Base-by-base conservation (phyloP, 2,888 invertebrate genomes). In the Xanthorhoe designata region DNA sequence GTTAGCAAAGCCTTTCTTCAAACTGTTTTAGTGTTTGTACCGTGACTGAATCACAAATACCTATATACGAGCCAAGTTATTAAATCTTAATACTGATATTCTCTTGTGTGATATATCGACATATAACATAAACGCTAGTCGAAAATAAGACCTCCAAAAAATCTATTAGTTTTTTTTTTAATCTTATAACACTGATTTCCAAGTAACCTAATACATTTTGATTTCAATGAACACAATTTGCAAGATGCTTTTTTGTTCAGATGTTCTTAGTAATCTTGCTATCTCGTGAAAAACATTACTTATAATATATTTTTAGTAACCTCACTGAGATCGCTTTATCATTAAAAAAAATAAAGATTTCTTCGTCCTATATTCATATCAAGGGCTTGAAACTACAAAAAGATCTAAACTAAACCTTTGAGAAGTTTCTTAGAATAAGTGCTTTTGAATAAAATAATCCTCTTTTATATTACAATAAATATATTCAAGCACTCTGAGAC, bases 401-500 rank as follows among this genome's bases (percentile, higher is more conserved):
- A 63, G 7, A 70, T 71, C 67, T 74, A 49, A 68, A 71, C 64
- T 71, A 59, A 61, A 55, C 24, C 24, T 24, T 24, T 24, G 51
- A 67, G 52, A 66, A 69, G 61, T 68, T 71, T 63, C 52, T 68
- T 53, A 59, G 59, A 58, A 18, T 68, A 52, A 53, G 60, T 60
- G 54, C 62, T 65, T 67, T 35, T 54, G 64, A 73, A 77, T 73
- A 72, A 74, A 74, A 74, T 75, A 74, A 74, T 59, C 38, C 66
- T 72, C 72, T 77, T 50, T 70, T 60, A 70, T 69, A 47, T 68
- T 47, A 60, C 64, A 70, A 66, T 68, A 58, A 68, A 68, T 68
- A 64, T 61, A 67, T 55, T 59, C 55, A 61, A 63, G 72, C 75
- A 75, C 74, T 80, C 77, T 77, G 72, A 72, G 67, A 75, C 74